Base-by-base conservation (phyloP, 2,113 vertebrate genomes). In the Antechinus flavipes region DNA sequence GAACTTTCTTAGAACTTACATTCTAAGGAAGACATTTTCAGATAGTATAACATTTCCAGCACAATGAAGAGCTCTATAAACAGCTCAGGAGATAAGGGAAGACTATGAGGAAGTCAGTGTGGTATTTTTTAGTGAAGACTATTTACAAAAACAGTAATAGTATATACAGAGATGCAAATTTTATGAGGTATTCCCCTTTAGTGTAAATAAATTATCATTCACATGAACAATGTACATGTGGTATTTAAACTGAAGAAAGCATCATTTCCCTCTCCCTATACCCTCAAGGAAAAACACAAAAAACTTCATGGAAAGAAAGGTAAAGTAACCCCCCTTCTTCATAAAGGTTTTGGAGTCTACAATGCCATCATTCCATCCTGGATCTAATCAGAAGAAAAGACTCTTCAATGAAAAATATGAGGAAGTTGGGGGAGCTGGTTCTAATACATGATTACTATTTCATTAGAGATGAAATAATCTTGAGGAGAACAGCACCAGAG, bases 371-470 rank as follows among this genome's bases (percentile, higher is more conserved):
- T 76, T 89, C n/a, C 2, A 90, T 96, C 97, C 96, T 89, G 92
- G 95, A 96, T 91, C 93, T 93, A 91, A 95, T 91, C 95, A 55
- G 94, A 97, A 97, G 97, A 97, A 98, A 98, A 94, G 93, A 96
- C 97, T n/a, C 91, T 94, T 92, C 68, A 95, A 97, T 95, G 96
- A 96, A 97, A 97, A 97, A n/a, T 0, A 94, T 93, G 92, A 96
- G 94, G 94, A 98, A 97, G 93, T 27, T n/a, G 0, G 35, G 22
- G 89, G 94, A 76, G 91, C 54, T 89, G 27, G 23, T 93, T 93
- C 93, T 49, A 84, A 95, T 42, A 91, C 19, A 96, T 95, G 97
- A 96, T 95, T 97, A 93, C 58, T 27, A 54, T 98, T 98, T 98
- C 97, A 94, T 96, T 97, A 97, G 96, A 47, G 89, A 95, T 52